phyloP scores from a whole-genome alignment of 1,140 invertebrate genomes.

The Drosophila fuyamai region DNA sequence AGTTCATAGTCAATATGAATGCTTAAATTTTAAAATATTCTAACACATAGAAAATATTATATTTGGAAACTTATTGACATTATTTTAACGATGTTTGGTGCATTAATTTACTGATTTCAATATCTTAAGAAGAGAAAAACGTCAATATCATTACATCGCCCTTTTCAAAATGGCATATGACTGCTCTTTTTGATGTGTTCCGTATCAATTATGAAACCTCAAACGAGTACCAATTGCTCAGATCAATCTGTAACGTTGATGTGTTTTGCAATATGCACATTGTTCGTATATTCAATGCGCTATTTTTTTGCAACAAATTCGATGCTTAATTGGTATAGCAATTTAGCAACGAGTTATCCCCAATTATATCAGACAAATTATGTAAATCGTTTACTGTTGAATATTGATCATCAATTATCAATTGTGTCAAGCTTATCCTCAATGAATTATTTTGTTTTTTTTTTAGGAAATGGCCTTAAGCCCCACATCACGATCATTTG shows the following conservation, averaged over 20 bases:
- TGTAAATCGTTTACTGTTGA: slow-evolving; percentile 30
- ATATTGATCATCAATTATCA: slow-evolving; percentile 5
- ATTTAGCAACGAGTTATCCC: slow-evolving; percentile 25
- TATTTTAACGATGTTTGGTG: too few species aligned
- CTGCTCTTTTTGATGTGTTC: neutral
- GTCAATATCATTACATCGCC: too few species aligned
- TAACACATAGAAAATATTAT: too few species aligned
- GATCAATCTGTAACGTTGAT: slow-evolving; percentile 29
- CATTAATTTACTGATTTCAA: too few species aligned
- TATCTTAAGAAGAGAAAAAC: too few species aligned
- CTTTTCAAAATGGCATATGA: neutral
- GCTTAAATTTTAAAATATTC: too few species aligned
- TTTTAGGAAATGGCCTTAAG: slow-evolving; percentile 88
- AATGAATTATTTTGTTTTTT: slow-evolving; percentile 41
- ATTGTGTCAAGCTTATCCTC: slow-evolving; percentile 15
- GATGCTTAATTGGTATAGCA: slow-evolving; percentile 6
- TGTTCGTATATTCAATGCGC: slow-evolving; percentile 1
- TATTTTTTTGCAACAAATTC: slow-evolving; percentile 22
- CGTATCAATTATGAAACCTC: slow-evolving; percentile 16
- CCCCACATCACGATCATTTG: slow-evolving; percentile 87
- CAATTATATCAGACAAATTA: slow-evolving; percentile 32
- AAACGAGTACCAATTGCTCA: slow-evolving; percentile 14
- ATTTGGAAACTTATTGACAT: too few species aligned
- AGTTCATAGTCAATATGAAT: too few species aligned
- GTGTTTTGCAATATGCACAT: neutral